Base-by-base conservation (phyloP, 1,140 invertebrate genomes). In the Oedothorax gibbosus region DNA sequence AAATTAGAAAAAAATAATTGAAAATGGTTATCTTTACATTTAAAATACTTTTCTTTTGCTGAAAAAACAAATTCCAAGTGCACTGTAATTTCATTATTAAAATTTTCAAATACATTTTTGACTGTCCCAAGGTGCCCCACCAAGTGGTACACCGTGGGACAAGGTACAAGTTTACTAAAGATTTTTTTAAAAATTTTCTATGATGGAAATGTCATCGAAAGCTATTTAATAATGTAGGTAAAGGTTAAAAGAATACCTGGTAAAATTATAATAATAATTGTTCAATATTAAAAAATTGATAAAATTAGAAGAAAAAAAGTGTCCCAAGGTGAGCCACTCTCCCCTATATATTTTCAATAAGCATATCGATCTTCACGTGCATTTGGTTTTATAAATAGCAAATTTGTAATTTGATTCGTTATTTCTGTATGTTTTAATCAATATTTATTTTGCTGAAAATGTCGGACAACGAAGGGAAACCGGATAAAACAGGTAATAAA, bases 81-180 rank as follows among this genome's bases (percentile, higher is more conserved):
- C 20, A 72, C 7, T 72, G 51, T 54, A 72, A 72, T 53, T 72
- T 20, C 50, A 72, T 72, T 72, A 72, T 72, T 72, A 14, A 68
- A 68, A 18, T 68, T 68, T 68, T 68, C 35, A 49, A 7, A 68
- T 68, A 8, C 20, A 14, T 68, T 68, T 68, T 68, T 68, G 49
- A 21, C 66, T 68, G 66, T 68, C 35, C 12, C 66, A 68, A 68
- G 35, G 66, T 68, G 66, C n/a, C n/a, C 66, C 66, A 68, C 18
- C 18, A 68, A n/a, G 66, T 68, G 18, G 66, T 7, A 20, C 35
- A 68, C 35, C 66, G 11, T 68, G 35, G 66, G 35, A 68, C 18
- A 68, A 68, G 49, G 18, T 35, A 35, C 18, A 68, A 68, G 35
- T 68, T 68, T 68, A 68, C 66, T 0, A 20, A 35, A 49, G 35